These are phyloP conservation scores for Exocentrus adspersus DNA, from an alignment of 2,888 invertebrate genomes.

Conservation along the genomic window DNA sequence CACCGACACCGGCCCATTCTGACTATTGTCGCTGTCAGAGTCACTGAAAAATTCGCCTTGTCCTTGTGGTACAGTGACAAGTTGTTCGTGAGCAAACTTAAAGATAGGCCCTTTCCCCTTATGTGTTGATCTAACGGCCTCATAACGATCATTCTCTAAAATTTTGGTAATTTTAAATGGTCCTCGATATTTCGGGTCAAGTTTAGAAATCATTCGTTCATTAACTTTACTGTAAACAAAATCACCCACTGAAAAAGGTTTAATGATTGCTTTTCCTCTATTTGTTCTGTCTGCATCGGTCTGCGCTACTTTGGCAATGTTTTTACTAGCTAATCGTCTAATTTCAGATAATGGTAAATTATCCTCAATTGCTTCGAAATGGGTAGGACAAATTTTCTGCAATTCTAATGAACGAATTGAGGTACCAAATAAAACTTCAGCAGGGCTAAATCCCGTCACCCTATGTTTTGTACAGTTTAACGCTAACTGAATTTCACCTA, in stretches of 20 bases:
- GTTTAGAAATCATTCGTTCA: constrained; percentile 18
- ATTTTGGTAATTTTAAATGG: constrained; percentile 13
- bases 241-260: constrained; percentile 1
- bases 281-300: neutral
- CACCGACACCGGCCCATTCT: constrained; percentile 15
- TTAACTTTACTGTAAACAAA: constrained; percentile 14
- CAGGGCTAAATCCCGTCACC: constrained; percentile 15
- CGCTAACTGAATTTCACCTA: constrained; percentile 20
- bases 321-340: neutral
- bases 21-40: neutral
- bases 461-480: constrained; percentile 11
- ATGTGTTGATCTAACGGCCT: neutral
- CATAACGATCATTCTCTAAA: constrained; percentile 13
- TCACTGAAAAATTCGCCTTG: constrained; percentile 9
- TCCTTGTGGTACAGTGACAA: neutral
- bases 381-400: neutral
- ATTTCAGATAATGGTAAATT: constrained; percentile 1
- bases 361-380: neutral
- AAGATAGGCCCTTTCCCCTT: constrained; percentile 4
- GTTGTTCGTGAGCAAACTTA: constrained; percentile 14
- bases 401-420: constrained; percentile 21
- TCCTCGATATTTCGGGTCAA: constrained; percentile 12
- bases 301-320: neutral
- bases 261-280: constrained; percentile 4
- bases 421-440: constrained; percentile 24